Percentiles rank a stretch among this genome's conserved stretches.
Evolutionary conservation across 1,140 invertebrate species (phyloP).

Genomic region (Holcopasites calliopsidis): DNA sequence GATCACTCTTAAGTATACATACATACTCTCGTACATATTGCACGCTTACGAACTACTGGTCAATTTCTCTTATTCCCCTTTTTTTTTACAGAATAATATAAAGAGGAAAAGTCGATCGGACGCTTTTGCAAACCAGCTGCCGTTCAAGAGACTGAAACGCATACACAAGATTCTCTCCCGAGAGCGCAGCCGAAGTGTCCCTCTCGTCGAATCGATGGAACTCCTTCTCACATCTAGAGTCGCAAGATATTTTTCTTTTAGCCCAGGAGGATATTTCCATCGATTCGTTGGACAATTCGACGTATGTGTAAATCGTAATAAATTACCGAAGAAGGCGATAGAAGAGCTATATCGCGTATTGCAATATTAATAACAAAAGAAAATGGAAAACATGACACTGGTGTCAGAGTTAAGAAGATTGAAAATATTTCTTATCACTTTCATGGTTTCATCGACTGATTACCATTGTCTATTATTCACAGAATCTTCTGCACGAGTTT

Average conservation of each 20-base stretch:
- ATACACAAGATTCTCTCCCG: neutral
- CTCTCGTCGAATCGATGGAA: no score
- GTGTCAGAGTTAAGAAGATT: neutral
- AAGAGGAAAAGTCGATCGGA: neutral
- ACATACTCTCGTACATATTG: neutral
- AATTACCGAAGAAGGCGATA: neutral
- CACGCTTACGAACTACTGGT: constrained; percentile 32
- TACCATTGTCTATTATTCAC: neutral
- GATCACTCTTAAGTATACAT: constrained; percentile 20
- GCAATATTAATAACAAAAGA: neutral
- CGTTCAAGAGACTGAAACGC: neutral
- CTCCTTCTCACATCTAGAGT: no score
- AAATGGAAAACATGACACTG: neutral
- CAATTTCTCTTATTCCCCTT: neutral
- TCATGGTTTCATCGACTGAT: neutral
- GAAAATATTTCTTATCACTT: neutral
- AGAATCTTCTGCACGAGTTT: neutral
- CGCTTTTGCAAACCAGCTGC: neutral
- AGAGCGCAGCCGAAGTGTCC: neutral
- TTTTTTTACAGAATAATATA: neutral
- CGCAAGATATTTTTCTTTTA: no score
- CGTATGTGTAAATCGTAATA: neutral
- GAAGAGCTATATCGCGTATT: neutral
- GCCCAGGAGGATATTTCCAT: no score
- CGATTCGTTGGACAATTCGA: neutral